These are phyloP conservation scores for Hyperoplus immaculatus DNA, from an alignment of 2,797 vertebrate genomes.

Conservation along the genomic window DNA sequence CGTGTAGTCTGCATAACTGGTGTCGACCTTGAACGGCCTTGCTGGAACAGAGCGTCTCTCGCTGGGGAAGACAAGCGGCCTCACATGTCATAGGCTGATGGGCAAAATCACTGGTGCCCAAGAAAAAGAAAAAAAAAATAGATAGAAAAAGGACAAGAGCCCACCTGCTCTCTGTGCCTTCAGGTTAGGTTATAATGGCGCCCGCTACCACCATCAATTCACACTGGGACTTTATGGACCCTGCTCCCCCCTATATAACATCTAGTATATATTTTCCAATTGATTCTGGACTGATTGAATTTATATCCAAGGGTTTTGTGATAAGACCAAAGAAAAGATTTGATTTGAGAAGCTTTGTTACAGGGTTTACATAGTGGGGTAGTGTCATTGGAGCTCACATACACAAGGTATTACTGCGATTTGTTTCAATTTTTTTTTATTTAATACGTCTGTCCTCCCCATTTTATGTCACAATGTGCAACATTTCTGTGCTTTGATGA, in stretches of 20 bases:
- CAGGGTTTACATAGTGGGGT: not conserved
- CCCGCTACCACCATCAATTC: slow-evolving; percentile 1
- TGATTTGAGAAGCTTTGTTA: not conserved
- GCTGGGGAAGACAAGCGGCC: slow-evolving; percentile 35
- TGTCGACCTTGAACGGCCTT: slow-evolving; percentile 63
- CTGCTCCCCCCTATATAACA: not conserved
- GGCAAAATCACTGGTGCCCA: slow-evolving; percentile 29
- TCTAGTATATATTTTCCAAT: not conserved
- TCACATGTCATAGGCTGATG: slow-evolving; percentile 40
- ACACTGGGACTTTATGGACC: not conserved
- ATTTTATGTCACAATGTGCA: not conserved
- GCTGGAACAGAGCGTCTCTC: slow-evolving; percentile 18
- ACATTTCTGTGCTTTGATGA: not conserved
- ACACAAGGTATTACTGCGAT: not conserved
- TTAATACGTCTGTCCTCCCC: not conserved
- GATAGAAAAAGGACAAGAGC: not conserved
- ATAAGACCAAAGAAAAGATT: not conserved
- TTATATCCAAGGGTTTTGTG: not conserved
- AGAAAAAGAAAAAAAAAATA: not conserved
- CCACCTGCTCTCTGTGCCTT: slow-evolving; percentile 63
- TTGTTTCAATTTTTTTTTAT: not conserved
- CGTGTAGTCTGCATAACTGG: slow-evolving; percentile 24
- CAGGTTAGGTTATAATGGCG: slow-evolving; percentile 44
- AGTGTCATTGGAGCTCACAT: not conserved
- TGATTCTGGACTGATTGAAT: too few species aligned